Evolutionary conservation across 2,888 invertebrate genomes (phyloP), one percentile per base, ranked within the genome.

Genomic region (Ischnus inquisitorius): DNA sequence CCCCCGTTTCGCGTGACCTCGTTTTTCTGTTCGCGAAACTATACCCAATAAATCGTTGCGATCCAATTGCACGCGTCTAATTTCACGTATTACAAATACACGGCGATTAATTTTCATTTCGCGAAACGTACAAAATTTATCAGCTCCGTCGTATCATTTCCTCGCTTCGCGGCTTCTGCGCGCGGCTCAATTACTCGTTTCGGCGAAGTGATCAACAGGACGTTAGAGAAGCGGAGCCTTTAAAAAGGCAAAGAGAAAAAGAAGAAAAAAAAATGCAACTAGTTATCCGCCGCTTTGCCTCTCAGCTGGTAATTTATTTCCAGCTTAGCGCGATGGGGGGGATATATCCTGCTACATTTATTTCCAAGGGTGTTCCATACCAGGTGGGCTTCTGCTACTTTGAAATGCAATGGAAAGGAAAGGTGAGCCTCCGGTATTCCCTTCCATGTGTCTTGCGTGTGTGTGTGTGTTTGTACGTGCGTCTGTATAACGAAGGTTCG

Each of bases 351-450:
- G 54, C 46, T 67, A 54, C 39, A 64, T 79, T 79, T 62, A 28
- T 64, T 64, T 64, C 48, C 62, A 22, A 39, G 25, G 43, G 19
- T 10, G 57, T 71, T 68, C 41, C 48, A 12, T 54, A 68, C 85
- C 85, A 81, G 85, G 83, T 85, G 85, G 79, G 57, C 71, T 54
- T 43, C 48, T 82, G 51, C 51, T 46, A 46, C 46, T 46, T 46
- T 12, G 46, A 67, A 72, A 76, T 79, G 75, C 78, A 65, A 65
- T 51, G 48, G 68, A 48, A 12, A 39, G n/a, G 46, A 79, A 82
- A 46, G 48, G 67, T 54, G 65, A 54, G 54, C 41, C 64, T 25
- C 60, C 6, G 48, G 67, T 57, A 74, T 51, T 51, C 48, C 22
- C 60, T 57, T 34, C 62, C 34, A 34, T 34, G 34, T 34, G 2